Conservation (phyloP, 30 jellyfish, hydroid and myxozoan species). For the Aurelia coerulea region DNA sequence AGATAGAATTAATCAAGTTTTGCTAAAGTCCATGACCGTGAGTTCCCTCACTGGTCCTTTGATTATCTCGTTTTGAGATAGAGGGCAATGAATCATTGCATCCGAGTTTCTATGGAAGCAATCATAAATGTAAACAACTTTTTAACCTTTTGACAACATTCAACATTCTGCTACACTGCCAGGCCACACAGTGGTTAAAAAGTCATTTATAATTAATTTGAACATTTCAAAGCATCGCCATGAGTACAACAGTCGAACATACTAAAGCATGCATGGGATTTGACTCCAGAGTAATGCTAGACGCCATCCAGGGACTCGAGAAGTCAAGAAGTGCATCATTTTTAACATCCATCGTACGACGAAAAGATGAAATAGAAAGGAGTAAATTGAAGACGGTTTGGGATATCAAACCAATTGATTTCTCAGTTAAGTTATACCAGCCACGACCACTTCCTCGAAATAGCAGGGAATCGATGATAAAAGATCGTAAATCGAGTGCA, state of each 20-base stretch:
- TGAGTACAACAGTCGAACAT: conserved; percentile 6
- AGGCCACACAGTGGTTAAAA: too few species aligned
- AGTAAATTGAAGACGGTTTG: conserved; percentile 43
- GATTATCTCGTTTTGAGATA: conserved; percentile 16
- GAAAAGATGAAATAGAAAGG: conserved; percentile 9
- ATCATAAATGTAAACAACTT: conserved; percentile 33
- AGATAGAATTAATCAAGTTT: too few species aligned
- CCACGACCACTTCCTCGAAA: conserved; percentile 49
- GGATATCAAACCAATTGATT: conserved; percentile 58
- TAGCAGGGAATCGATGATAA: conserved; percentile 30
- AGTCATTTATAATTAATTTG: not conserved
- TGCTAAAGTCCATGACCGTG: too few species aligned
- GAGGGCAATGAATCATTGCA: conserved; percentile 19
- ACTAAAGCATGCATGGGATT: conserved; percentile 33
- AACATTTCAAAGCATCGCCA: conserved; percentile 7
- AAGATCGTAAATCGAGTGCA: not conserved
- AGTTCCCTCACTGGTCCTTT: too few species aligned
- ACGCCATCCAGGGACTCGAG: conserved; percentile 57
- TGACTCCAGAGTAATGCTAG: conserved; percentile 42
- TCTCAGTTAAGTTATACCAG: conserved; percentile 51
- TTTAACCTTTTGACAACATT: too few species aligned
- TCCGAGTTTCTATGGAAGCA: conserved; percentile 52
- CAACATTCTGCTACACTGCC: too few species aligned
- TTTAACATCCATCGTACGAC: conserved; percentile 19
- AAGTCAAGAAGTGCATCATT: conserved; percentile 37